These are phyloP conservation scores for Takifugu ocellatus DNA, from an alignment of 2,797 vertebrate genomes.

Conservation along the genomic window DNA sequence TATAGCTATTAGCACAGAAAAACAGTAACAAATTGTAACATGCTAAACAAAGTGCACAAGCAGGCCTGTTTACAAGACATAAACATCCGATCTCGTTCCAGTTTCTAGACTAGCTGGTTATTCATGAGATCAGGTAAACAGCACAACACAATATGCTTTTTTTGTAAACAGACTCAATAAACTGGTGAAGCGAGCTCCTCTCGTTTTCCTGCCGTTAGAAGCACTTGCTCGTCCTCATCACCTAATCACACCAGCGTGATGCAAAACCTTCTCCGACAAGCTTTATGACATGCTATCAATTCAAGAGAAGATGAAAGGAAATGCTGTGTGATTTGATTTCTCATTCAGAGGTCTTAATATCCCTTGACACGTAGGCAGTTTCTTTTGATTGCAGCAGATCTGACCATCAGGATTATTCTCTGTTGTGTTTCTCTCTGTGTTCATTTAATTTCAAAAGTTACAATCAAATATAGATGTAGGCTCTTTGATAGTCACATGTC, in stretches of 20 bases:
- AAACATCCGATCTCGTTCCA: too few relatives aligned
- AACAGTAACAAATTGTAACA: constrained; percentile 44
- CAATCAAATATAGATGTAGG: neutral
- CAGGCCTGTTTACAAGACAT: too few relatives aligned
- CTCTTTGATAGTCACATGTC: too few relatives aligned
- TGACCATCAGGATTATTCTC: constrained; percentile 66
- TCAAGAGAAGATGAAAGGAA: constrained; percentile 68
- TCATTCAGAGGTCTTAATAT: constrained; percentile 62
- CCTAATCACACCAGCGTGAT: too few relatives aligned
- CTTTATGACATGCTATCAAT: constrained; percentile 62
- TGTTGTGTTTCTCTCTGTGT: constrained; percentile 51
- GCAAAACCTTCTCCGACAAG: constrained; percentile 32
- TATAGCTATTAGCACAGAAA: constrained; percentile 56
- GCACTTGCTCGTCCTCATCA: too few relatives aligned
- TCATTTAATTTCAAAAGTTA: constrained; percentile 68
- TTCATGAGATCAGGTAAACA: too few relatives aligned
- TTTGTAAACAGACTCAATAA: too few relatives aligned
- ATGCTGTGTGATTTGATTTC: constrained; percentile 63
- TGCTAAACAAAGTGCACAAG: too few relatives aligned
- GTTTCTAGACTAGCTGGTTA: too few relatives aligned
- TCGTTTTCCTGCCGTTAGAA: too few relatives aligned
- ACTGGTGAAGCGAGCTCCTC: too few relatives aligned
- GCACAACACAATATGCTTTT: too few relatives aligned
- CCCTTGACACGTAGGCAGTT: constrained; percentile 39
- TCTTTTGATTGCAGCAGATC: constrained; percentile 61